Evolutionary conservation across 2,113 vertebrate genomes (phyloP).

Genomic region (Chamaetylas fuelleborni): DNA sequence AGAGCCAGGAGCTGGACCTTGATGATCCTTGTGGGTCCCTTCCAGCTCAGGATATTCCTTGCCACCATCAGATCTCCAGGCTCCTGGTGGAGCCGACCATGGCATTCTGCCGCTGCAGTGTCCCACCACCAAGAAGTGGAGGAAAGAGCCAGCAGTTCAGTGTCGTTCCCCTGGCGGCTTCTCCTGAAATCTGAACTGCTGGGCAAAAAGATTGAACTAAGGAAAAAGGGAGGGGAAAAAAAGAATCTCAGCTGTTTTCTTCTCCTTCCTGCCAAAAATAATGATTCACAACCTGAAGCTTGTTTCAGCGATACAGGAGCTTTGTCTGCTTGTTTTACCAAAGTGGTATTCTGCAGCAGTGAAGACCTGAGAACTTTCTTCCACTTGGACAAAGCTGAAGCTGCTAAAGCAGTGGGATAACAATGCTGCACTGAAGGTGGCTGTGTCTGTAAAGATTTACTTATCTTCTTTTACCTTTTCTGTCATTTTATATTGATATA

Average conservation of each 20-base stretch:
- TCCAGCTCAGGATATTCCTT: not conserved
- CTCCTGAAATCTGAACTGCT: not conserved
- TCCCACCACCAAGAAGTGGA: accelerated
- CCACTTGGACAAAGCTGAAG: not conserved
- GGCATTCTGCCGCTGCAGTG: accelerated
- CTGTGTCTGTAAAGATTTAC: not conserved
- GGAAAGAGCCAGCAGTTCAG: not conserved
- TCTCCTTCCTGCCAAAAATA: not conserved
- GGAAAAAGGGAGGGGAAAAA: not conserved
- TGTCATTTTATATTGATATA: not conserved
- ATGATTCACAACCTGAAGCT: not conserved
- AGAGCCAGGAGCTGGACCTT: not conserved
- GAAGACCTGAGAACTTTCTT: not conserved
- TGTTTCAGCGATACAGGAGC: not conserved
- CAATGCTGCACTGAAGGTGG: not conserved
- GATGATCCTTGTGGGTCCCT: not conserved
- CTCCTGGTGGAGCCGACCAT: no score
- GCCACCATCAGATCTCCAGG: not conserved
- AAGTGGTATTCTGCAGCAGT: accelerated
- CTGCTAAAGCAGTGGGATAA: not conserved
- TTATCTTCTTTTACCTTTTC: not conserved
- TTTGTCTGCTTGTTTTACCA: not conserved
- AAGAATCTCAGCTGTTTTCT: not conserved
- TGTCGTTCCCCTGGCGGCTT: not conserved
- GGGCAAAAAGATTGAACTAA: not conserved